Evolutionary conservation across 2,888 invertebrate species (phyloP).

Genomic region (Rugalucina vietnamica): DNA sequence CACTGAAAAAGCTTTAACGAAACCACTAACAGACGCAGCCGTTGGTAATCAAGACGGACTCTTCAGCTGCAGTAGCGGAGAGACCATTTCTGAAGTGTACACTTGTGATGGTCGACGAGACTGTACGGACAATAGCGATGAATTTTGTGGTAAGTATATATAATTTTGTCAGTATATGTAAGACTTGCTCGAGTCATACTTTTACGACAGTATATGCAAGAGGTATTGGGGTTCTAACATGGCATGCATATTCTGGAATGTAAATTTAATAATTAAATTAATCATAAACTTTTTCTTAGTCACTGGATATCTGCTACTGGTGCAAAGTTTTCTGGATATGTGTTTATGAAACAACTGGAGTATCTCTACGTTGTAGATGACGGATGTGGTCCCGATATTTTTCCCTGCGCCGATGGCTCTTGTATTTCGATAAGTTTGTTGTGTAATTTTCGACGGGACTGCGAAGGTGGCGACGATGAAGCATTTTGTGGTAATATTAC

Average conservation of each 20-base stretch:
- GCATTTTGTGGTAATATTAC: conserved; percentile 40
- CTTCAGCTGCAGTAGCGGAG: conserved; percentile 48
- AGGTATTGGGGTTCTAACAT: not conserved
- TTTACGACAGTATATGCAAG: not conserved
- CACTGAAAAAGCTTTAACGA: not conserved
- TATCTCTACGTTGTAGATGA: conserved; percentile 50
- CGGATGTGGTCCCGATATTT: conserved; percentile 71
- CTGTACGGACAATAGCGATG: conserved; percentile 79
- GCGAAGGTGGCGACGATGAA: conserved; percentile 56
- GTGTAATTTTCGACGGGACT: conserved; percentile 60
- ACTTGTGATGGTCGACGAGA: conserved; percentile 75
- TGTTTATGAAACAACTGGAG: not conserved
- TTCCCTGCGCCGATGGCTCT: conserved; percentile 75
- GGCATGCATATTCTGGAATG: not conserved
- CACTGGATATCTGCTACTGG: not conserved
- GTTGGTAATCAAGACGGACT: not conserved
- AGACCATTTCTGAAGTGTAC: conserved; percentile 40
- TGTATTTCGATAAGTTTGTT: conserved; percentile 69
- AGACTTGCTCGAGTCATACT: not conserved
- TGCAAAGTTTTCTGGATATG: not conserved
- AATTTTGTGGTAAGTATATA: conserved; percentile 33
- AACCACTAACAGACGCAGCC: not conserved
- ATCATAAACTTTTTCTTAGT: not conserved
- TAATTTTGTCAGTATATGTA: not conserved
- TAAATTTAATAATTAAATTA: not conserved